Percentiles rank a stretch among this genome's conserved stretches.
Evolutionary conservation across 2,113 vertebrate genomes (phyloP).

Genomic region (Neogale vison): DNA sequence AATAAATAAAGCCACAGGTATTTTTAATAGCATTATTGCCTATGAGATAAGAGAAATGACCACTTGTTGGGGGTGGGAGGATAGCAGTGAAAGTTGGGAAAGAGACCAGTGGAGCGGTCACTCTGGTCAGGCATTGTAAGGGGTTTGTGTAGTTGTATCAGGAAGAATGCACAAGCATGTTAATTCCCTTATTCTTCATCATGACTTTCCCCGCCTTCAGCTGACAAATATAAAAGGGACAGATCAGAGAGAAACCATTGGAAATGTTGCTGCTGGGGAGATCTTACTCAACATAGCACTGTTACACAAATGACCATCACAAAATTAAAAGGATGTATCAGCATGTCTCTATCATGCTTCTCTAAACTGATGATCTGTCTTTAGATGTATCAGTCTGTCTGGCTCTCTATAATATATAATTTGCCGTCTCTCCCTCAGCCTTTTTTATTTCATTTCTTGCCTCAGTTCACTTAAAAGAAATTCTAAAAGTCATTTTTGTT

Average conservation of each 20-base stretch:
- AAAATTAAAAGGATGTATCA: neutral
- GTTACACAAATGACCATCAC: neutral
- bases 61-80: neutral
- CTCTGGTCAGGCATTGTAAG: neutral
- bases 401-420: neutral
- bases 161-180: neutral
- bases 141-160: neutral
- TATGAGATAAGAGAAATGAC: neutral
- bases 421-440: neutral
- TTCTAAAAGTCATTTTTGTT: neutral
- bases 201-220: neutral
- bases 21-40: neutral
- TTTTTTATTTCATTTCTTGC: slow-evolving; percentile 4
- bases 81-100: neutral
- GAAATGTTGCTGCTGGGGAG: neutral
- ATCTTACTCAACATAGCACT: neutral
- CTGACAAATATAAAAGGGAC: neutral
- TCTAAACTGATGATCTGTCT: neutral
- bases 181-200: neutral
- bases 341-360: neutral
- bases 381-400: neutral
- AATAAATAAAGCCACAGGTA: neutral
- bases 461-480: neutral
- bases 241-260: neutral
- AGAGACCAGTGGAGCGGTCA: neutral